Percentiles rank a stretch among this genome's conserved stretches.
Evolutionary conservation across 2,797 vertebrate genomes (phyloP).

Genomic region (Alexandromys oeconomus): DNA sequence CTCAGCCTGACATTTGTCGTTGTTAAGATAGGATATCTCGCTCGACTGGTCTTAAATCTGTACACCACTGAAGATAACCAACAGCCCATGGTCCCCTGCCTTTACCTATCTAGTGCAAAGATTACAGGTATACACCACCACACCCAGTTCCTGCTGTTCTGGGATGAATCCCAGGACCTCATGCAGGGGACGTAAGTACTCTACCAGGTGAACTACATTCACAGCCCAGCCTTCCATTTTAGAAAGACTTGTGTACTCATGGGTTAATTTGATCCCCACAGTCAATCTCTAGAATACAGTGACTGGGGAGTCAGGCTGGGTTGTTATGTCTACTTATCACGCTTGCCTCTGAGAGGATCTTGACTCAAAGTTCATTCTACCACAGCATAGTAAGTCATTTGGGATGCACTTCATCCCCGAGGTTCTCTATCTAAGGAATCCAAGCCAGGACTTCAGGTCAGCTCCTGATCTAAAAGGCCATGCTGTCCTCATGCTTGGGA

Average conservation of each 20-base stretch:
- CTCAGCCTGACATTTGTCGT: background rate
- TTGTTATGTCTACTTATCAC: background rate
- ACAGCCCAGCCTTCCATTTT: background rate
- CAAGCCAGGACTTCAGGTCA: background rate
- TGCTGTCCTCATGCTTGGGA: slow-evolving; percentile 57
- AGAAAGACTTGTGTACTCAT: background rate
- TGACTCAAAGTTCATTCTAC: background rate
- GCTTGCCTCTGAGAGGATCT: background rate
- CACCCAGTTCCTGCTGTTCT: background rate
- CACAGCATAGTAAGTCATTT: background rate
- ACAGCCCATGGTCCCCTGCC: background rate
- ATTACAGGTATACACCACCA: background rate
- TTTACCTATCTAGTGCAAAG: background rate
- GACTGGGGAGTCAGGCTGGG: too few relatives aligned
- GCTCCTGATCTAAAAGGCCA: slow-evolving; percentile 33
- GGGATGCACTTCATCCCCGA: background rate
- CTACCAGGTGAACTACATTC: background rate
- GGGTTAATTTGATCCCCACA: background rate
- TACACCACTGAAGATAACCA: background rate
- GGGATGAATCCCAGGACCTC: background rate
- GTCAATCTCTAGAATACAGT: background rate
- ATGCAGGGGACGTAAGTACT: background rate
- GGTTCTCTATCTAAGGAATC: background rate
- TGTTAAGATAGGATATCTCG: background rate
- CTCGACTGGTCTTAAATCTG: background rate